Evolutionary conservation across 2,113 vertebrate genomes (phyloP), one percentile per base, ranked within the genome.

Genomic region (Madoqua kirkii): DNA sequence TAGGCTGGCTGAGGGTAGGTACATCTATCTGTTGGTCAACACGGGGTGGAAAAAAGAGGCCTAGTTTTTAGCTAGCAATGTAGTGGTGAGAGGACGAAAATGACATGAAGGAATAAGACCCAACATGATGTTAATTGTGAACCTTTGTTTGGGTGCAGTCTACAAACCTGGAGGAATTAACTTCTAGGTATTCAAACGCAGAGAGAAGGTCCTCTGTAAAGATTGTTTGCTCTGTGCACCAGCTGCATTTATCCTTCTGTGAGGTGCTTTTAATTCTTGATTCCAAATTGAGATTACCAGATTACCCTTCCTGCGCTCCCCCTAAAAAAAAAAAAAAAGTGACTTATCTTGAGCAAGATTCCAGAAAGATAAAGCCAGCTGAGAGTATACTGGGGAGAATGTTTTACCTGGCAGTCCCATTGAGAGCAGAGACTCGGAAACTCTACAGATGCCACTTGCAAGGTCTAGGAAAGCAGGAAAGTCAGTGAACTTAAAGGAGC

Each of bases 191-290:
- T 92, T 93, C 92, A 79, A 96, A 87, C 83, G 9, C 29, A n/a
- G 43, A 67, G 33, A 67, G 48, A 62, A 91, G 11, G 21, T 60
- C 43, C 57, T 11, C 45, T 43, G 16, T 93, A 85, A 82, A 89
- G 88, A 91, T 67, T 84, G 57, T 93, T 85, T 88, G 40, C 27
- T 15, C 6, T 64, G 27, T 45, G 8, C 17, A 27, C 7, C 45
- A 60, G 78, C 55, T 84, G 6, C 82, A 82, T 91, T 96, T 94
- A 50, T 97, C 62, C 48, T 91, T 96, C 92, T 92, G 14, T 91
- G 13, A 78, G 33, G 67, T 89, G 52, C 48, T 62, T 87, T 7
- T 40, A 88, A 76, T 74, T 89, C 55, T 93, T 31, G 91, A 95
- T 91, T 93, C 48, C 40, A 94, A 85, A 29, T 29, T 54, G 60